These are phyloP conservation scores for Epizoanthus stellaris DNA, from an alignment of 92 coral and sea anemone species.

Conservation along the genomic window DNA sequence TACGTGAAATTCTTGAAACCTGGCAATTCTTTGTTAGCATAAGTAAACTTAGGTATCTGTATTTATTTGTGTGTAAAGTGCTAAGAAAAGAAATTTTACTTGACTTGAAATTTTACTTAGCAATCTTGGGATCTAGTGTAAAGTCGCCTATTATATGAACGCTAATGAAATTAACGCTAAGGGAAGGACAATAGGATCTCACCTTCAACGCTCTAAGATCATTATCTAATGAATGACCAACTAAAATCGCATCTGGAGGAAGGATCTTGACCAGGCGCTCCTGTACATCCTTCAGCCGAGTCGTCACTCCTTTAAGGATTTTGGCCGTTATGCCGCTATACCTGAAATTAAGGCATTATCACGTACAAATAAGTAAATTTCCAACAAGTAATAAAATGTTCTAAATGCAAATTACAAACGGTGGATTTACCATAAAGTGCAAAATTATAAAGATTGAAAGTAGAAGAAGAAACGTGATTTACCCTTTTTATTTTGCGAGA, in stretches of 20 bases:
- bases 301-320: slow-evolving; percentile 76
- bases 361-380: neutral
- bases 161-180: neutral
- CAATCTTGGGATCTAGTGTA: too few relatives aligned
- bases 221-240: slow-evolving; percentile 92
- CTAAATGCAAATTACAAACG: too few relatives aligned
- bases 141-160: too few relatives aligned
- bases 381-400: too few relatives aligned
- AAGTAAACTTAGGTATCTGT: neutral
- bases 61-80: too few relatives aligned
- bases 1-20: too few relatives aligned
- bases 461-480: too few relatives aligned
- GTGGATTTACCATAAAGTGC: too few relatives aligned
- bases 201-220: slow-evolving; percentile 82
- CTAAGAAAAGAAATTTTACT: too few relatives aligned
- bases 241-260: slow-evolving; percentile 83
- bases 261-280: slow-evolving; percentile 64
- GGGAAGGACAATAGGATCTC: neutral
- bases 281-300: slow-evolving; percentile 87
- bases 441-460: too few relatives aligned
- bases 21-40: neutral
- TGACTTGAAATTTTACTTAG: too few relatives aligned
- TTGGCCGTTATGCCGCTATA: slow-evolving; percentile 94
- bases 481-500: too few relatives aligned
- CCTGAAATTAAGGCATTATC: slow-evolving; percentile 36